phyloP scores from a whole-genome alignment of 2,888 invertebrate genomes.

The Drosophila maculinotata region DNA sequence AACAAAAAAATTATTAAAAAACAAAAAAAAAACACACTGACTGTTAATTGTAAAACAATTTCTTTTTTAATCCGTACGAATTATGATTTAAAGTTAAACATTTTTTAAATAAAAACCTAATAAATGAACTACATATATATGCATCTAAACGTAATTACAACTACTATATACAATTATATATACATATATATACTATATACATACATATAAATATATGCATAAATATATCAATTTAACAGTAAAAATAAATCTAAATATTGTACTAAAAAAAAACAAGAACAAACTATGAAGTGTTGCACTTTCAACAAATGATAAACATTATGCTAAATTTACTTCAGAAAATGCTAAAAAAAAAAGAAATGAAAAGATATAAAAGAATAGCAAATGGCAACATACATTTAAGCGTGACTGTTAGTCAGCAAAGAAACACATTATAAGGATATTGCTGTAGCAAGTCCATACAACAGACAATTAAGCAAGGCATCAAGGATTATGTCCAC shows the following conservation, averaged over 20 bases:
- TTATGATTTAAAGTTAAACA: conserved; percentile 73
- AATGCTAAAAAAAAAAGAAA: conserved; percentile 20
- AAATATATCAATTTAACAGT: conserved; percentile 79
- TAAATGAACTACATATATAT: conserved; percentile 75
- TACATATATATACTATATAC: conserved; percentile 69
- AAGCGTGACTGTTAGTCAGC: conserved; percentile 47
- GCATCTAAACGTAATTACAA: conserved; percentile 78
- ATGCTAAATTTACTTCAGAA: conserved; percentile 32
- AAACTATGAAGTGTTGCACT: conserved; percentile 62
- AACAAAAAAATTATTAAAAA: conserved; percentile 63
- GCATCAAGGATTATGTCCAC: conserved; percentile 44
- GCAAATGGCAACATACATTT: conserved; percentile 34
- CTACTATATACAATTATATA: conserved; percentile 72
- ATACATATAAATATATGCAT: conserved; percentile 71
- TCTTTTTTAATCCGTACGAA: conserved; percentile 71
- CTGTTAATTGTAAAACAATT: conserved; percentile 86
- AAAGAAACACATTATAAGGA: conserved; percentile 34
- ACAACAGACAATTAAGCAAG: conserved; percentile 25
- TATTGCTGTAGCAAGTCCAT: conserved; percentile 51
- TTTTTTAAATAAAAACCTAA: conserved; percentile 65
- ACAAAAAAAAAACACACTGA: conserved; percentile 83
- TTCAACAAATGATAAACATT: conserved; percentile 43
- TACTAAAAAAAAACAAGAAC: conserved; percentile 61
- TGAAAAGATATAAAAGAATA: conserved; percentile 8
- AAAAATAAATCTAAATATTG: conserved; percentile 79